Base-by-base conservation (phyloP, 1,140 invertebrate genomes). In the Lordiphosa mommai region DNA sequence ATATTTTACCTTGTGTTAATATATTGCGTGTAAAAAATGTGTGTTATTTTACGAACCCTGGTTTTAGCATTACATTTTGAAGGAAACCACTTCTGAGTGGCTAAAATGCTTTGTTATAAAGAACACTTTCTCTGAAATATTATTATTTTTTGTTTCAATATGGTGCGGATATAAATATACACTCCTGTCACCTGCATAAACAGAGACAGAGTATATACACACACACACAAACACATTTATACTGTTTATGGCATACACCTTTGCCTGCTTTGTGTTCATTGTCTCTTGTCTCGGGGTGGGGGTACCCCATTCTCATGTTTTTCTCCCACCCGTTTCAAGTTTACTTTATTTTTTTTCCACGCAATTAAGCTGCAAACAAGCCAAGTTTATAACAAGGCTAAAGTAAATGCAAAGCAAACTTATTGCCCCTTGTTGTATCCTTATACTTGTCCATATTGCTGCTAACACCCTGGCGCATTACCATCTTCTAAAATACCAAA, bases 361-460 rank as follows among this genome's bases (percentile, higher is more conserved):
- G 38, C 67, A 82, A 72, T 76, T 82, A 72, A 70, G 76, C 72
- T 60, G 61, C 71, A 68, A 72, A 68, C 58, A 82, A 76, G 65
- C 57, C 57, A 63, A 80, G 49, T 80, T 80, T 70, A 50, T 80
- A 52, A 65, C 57, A 53, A 36, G 66, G 57, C 70, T 49, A 41
- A 59, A 37, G 70, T 49, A 61, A 73, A 80, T 80, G 65, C 66
- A 80, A 66, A 71, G 53, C 36, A 71, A 82, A 80, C 76, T 80
- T 80, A 66, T 82, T 71, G 71, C 71, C 68, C 20, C 32, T 57
- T 13, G 3, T 57, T 13, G 2, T 8, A 7, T 16, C 41, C 27
- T 30, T 4, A 8, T 2, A 6, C 7, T n/a, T n/a, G n/a, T n/a
- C n/a, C n/a, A n/a, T n/a, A n/a, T n/a, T n/a, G n/a, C n/a, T n/a